Percentiles rank a stretch among this genome's conserved stretches.
These are phyloP conservation scores for Arctocebus calabarensis DNA, from an alignment of 2,797 vertebrate species.

Conservation along the genomic window DNA sequence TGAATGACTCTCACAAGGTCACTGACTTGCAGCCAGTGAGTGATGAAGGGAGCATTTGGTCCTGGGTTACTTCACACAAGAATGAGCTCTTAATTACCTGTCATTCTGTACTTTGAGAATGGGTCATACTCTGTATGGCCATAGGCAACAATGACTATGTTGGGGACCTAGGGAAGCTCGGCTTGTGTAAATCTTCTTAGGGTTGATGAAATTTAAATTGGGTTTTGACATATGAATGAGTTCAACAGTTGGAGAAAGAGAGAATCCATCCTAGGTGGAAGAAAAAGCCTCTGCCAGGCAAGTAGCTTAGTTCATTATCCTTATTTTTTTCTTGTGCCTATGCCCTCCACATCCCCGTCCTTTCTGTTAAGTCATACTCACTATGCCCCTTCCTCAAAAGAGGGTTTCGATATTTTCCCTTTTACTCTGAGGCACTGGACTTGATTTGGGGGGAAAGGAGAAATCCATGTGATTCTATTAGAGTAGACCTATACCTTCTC, in stretches of 20 bases:
- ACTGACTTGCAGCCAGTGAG: not conserved
- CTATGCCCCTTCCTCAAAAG: not conserved
- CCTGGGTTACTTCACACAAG: not conserved
- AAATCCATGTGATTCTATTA: not conserved
- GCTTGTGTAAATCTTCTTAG: not conserved
- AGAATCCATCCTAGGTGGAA: not conserved
- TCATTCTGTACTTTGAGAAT: not conserved
- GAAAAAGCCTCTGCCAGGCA: not conserved
- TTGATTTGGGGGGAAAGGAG: not conserved
- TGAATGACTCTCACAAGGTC: not conserved
- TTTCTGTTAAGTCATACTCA: not conserved
- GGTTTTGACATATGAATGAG: slow-evolving; percentile 27
- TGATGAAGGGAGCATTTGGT: not conserved
- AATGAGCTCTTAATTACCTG: not conserved
- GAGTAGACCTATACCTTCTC: not conserved
- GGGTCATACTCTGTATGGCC: not conserved
- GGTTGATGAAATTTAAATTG: not conserved
- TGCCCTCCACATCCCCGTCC: too few species aligned
- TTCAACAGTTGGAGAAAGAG: not conserved
- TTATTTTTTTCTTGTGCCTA: not conserved
- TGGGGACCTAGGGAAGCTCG: not conserved
- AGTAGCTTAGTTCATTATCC: not conserved
- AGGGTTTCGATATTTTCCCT: not conserved
- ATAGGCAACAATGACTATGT: not conserved
- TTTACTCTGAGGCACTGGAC: not conserved